These are phyloP conservation scores for Contarinia nasturtii DNA, from an alignment of 1,140 invertebrate genomes.

Conservation along the genomic window DNA sequence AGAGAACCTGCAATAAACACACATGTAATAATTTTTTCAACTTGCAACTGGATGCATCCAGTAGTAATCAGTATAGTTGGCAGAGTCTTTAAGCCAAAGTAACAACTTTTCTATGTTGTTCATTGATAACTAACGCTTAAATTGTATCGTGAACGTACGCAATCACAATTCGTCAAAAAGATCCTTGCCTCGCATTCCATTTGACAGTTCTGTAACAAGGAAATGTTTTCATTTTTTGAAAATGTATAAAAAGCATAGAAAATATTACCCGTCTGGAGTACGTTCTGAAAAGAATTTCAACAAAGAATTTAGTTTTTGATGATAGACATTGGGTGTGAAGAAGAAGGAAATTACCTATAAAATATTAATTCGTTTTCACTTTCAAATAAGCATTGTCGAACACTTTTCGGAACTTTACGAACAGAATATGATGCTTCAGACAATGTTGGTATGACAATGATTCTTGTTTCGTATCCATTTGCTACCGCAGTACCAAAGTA, in stretches of 20 bases:
- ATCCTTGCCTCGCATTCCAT: conserved; percentile 49
- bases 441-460: conserved; percentile 43
- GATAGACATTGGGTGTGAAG: too few relatives aligned
- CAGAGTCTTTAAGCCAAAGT: too few relatives aligned
- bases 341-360: conserved; percentile 24
- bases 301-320: too few relatives aligned
- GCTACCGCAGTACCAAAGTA: conserved; percentile 47
- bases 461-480: conserved; percentile 42
- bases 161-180: conserved; percentile 38
- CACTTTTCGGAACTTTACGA: conserved; percentile 34
- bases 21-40: too few relatives aligned
- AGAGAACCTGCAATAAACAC: conserved; percentile 17
- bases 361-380: conserved; percentile 46
- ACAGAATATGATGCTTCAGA: conserved; percentile 36
- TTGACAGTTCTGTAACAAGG: conserved; percentile 34
- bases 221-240: too few relatives aligned
- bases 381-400: conserved; percentile 56
- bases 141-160: conserved; percentile 45
- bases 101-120: too few relatives aligned
- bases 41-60: too few relatives aligned
- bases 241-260: neutral
- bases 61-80: too few relatives aligned
- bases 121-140: too few relatives aligned
- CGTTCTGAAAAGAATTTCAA: neutral
- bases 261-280: conserved; percentile 8